These are phyloP conservation scores for Typhlomys cinereus DNA, from an alignment of 2,113 vertebrate species.

Conservation along the genomic window DNA sequence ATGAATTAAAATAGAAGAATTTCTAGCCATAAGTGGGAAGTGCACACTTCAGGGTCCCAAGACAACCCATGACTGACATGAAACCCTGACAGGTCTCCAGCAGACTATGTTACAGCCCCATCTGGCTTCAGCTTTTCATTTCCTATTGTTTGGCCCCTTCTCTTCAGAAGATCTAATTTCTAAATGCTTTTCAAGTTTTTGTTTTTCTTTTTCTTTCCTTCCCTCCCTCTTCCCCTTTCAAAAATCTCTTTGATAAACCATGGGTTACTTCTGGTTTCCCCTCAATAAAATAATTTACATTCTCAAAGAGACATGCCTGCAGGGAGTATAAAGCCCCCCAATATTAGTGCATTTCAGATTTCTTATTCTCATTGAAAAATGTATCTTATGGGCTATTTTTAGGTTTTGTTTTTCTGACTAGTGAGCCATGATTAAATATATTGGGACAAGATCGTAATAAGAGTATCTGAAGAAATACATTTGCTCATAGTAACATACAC, in stretches of 20 bases:
- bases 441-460: background rate
- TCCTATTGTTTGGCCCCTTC: background rate
- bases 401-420: slow-evolving; percentile 24
- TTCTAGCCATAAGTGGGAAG: background rate
- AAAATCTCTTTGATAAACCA: slow-evolving; percentile 12
- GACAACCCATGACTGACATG: accelerated
- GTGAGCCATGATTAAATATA: slow-evolving; percentile 1
- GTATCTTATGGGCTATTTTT: background rate
- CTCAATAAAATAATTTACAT: background rate
- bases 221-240: background rate
- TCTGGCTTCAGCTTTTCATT: background rate
- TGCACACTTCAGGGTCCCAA: background rate
- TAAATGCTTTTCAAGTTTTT: slow-evolving; percentile 31
- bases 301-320: background rate
- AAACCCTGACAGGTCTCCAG: background rate
- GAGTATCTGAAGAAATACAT: background rate
- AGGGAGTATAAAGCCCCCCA: background rate
- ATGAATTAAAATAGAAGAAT: background rate
- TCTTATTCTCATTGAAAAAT: slow-evolving; percentile 38
- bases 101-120: background rate
- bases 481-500: background rate
- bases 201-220: slow-evolving; percentile 22
- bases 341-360: background rate
- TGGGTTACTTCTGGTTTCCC: too few relatives aligned
- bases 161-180: slow-evolving; percentile 5